Percentiles rank a stretch among this genome's conserved stretches.
Evolutionary conservation across 1,140 invertebrate species (phyloP).

Genomic region (Drosophila ercepeae): DNA sequence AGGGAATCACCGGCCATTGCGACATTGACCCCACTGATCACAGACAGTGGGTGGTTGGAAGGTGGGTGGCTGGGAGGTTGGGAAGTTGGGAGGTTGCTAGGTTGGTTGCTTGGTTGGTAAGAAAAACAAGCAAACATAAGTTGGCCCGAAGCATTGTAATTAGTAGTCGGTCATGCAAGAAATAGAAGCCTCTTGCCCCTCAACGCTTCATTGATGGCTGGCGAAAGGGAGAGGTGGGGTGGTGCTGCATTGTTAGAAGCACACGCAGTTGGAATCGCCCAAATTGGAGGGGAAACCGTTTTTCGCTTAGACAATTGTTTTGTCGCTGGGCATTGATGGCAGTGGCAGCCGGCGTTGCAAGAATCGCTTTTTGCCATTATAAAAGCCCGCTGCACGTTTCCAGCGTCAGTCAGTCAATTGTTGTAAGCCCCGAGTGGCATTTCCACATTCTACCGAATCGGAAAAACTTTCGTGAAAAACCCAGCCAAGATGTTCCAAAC

Average conservation of each 20-base stretch:
- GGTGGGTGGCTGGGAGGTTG: constrained; percentile 11
- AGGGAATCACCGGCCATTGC: constrained; percentile 55
- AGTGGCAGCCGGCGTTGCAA: constrained; percentile 66
- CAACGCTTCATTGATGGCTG: constrained; percentile 65
- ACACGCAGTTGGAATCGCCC: constrained; percentile 68
- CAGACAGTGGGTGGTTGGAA: constrained; percentile 14
- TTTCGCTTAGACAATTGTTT: constrained; percentile 77
- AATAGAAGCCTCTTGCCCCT: constrained; percentile 59
- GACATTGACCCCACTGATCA: constrained; percentile 76
- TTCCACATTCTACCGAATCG: constrained; percentile 30
- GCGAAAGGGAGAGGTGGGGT: constrained; percentile 16
- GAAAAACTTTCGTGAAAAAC: constrained; percentile 7
- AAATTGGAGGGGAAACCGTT: constrained; percentile 50
- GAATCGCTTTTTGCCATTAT: constrained; percentile 67
- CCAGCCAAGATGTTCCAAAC: constrained; percentile 54
- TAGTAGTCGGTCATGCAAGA: constrained; percentile 81
- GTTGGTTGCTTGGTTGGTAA: constrained; percentile 1
- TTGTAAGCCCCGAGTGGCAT: constrained; percentile 72
- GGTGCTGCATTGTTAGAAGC: constrained; percentile 55
- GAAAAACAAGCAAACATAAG: constrained; percentile 41
- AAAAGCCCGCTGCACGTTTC: constrained; percentile 58
- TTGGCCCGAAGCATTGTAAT: constrained; percentile 72
- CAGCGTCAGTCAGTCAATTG: constrained; percentile 62
- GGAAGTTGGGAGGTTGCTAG: constrained; percentile 6
- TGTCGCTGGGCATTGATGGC: constrained; percentile 78